A percentile compares a stretch with the other conserved stretches of the same genome.
Conservation (phyloP, 1,140 invertebrate genomes). For the Aphidius gifuensis region DNA sequence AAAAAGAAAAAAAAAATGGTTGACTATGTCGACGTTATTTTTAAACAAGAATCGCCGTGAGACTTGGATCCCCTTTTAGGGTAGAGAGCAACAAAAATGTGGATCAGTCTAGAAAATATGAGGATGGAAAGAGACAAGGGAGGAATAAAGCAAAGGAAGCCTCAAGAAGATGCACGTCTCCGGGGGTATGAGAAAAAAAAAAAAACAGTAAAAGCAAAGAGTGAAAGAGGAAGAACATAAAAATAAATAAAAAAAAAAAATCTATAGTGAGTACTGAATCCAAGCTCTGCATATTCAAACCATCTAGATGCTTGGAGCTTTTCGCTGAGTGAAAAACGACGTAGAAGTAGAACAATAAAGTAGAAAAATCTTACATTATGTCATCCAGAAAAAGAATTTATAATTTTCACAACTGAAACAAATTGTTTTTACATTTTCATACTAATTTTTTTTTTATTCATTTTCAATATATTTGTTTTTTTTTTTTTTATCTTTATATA, state of each 20-base stretch:
- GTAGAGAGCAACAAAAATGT: slow-evolving; percentile 10
- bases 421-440: neutral
- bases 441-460: no score
- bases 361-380: neutral
- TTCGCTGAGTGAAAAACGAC: slow-evolving; percentile 13
- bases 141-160: slow-evolving; percentile 9
- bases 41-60: slow-evolving; percentile 22
- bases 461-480: no score
- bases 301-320: slow-evolving; percentile 10
- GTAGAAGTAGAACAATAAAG: slow-evolving; percentile 8
- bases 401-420: neutral
- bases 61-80: slow-evolving; percentile 20
- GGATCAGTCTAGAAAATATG: slow-evolving; percentile 2
- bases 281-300: slow-evolving; percentile 25
- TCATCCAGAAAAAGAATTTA: slow-evolving; percentile 1
- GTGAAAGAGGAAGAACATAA: neutral
- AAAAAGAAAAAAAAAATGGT: slow-evolving; percentile 8
- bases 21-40: slow-evolving; percentile 26
- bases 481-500: no score
- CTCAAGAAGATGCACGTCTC: slow-evolving; percentile 9
- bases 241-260: slow-evolving; percentile 16
- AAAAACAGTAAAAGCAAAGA: slow-evolving; percentile 10
- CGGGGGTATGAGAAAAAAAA: slow-evolving; percentile 8
- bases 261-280: slow-evolving; percentile 19
- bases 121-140: neutral